phyloP scores from a whole-genome alignment of 2,113 vertebrate species.

The Silurus meridionalis region DNA sequence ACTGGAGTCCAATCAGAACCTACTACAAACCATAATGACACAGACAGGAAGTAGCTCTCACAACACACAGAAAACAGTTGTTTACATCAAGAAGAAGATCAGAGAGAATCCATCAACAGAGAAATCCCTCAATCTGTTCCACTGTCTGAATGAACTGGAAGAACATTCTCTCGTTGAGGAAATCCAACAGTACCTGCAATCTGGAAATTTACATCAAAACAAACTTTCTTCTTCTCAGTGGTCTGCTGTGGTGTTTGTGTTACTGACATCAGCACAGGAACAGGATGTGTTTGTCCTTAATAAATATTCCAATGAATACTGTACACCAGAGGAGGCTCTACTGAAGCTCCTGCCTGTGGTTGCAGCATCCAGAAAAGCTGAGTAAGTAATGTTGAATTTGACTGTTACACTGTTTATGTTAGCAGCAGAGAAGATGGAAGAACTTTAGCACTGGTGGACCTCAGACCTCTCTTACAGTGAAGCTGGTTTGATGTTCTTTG shows the following conservation, averaged over 20 bases:
- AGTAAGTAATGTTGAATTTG: constrained; percentile 22
- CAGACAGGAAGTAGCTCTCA: neutral
- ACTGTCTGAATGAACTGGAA: constrained; percentile 19
- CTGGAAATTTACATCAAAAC: neutral
- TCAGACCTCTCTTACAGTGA: neutral
- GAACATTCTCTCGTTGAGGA: constrained; percentile 8
- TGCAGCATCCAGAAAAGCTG: constrained; percentile 17
- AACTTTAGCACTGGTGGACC: neutral
- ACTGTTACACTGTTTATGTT: neutral
- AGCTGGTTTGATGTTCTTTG: neutral
- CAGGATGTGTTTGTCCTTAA: constrained; percentile 11
- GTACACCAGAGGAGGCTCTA: neutral
- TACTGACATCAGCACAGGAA: neutral
- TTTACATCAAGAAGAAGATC: constrained; percentile 21
- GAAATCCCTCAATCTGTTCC: constrained; percentile 14
- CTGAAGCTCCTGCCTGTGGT: constrained; percentile 21
- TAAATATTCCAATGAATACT: neutral
- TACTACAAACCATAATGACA: no score
- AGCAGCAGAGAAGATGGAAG: neutral
- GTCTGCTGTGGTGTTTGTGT: constrained; percentile 16
- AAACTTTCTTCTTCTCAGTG: constrained; percentile 13
- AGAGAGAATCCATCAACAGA: neutral
- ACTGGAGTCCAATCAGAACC: constrained; percentile 13
- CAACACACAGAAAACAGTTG: neutral
- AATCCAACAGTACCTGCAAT: constrained; percentile 15